Conservation (phyloP, 1,140 invertebrate species). For the Hypothenemus hampei region DNA sequence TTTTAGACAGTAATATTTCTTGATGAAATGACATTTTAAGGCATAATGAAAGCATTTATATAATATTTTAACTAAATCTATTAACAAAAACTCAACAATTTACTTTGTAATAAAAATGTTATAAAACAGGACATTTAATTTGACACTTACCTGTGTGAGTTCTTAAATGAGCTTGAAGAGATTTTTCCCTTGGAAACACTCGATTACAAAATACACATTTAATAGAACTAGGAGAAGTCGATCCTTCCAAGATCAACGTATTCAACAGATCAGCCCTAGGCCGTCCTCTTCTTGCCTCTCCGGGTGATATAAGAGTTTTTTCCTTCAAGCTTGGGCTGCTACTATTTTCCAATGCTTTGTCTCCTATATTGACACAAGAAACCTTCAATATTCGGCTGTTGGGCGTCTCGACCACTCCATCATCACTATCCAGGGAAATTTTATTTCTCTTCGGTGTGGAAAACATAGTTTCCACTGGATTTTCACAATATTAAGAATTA, state of each 20-base stretch:
- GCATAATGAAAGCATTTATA: too few species aligned
- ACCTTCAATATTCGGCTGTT: conserved; percentile 34
- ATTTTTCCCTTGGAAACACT: conserved; percentile 78
- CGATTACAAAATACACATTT: conserved; percentile 70
- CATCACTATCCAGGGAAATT: conserved; percentile 30
- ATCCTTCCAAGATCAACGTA: conserved; percentile 67
- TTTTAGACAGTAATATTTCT: too few species aligned
- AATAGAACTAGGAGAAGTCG: conserved; percentile 65
- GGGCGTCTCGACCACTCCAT: conserved; percentile 33
- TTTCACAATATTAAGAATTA: conserved; percentile 3
- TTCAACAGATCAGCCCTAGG: conserved; percentile 69
- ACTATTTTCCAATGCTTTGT: conserved; percentile 40
- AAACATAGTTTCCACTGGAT: conserved; percentile 36
- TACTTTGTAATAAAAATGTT: too few species aligned
- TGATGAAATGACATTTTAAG: too few species aligned
- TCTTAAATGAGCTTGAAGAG: conserved; percentile 72
- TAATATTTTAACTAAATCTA: too few species aligned
- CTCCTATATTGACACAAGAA: conserved; percentile 34
- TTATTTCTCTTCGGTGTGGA: conserved; percentile 41
- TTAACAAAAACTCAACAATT: too few species aligned
- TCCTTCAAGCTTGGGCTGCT: conserved; percentile 33
- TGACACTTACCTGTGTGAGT: conserved; percentile 68
- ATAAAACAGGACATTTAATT: too few species aligned
- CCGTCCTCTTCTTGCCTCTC: conserved; percentile 54
- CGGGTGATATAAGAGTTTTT: conserved; percentile 38